A percentile compares a stretch with the other conserved stretches of the same genome.
Conservation (phyloP, 1,140 invertebrate species). For the Dendrolimus kikuchii region DNA sequence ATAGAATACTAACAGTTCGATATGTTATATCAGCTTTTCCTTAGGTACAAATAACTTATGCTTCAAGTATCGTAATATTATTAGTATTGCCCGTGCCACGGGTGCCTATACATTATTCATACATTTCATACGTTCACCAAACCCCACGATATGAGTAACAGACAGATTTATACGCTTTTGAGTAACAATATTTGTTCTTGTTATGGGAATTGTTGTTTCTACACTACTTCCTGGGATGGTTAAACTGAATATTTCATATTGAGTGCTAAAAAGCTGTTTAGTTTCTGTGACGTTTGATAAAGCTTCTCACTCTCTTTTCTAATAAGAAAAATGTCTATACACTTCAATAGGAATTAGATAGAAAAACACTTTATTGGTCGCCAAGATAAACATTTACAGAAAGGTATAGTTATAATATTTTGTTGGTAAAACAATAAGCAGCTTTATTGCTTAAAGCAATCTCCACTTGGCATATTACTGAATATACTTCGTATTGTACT, state of each 20-base stretch:
- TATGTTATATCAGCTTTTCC: too few species aligned
- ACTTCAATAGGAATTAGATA: too few species aligned
- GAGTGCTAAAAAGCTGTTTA: not conserved
- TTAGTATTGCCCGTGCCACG: slow-evolving; percentile 26
- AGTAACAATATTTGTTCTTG: slow-evolving; percentile 28
- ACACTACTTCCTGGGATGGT: not conserved
- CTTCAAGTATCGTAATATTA: slow-evolving; percentile 31
- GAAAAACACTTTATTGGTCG: too few species aligned
- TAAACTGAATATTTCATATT: not conserved
- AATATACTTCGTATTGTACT: too few species aligned
- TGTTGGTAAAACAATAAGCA: too few species aligned
- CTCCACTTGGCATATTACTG: too few species aligned
- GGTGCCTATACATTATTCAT: slow-evolving; percentile 47
- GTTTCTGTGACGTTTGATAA: too few species aligned
- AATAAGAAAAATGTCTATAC: not conserved
- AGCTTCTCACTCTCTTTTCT: not conserved
- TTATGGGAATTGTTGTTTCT: slow-evolving; percentile 2
- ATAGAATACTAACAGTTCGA: too few species aligned
- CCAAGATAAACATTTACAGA: too few species aligned
- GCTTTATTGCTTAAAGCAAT: too few species aligned
- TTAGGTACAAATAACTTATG: slow-evolving; percentile 18
- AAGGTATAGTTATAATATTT: too few species aligned
- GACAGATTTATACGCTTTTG: slow-evolving; percentile 44
- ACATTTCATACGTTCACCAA: slow-evolving; percentile 43
- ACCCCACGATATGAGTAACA: slow-evolving; percentile 32